Conservation (phyloP, 2,888 invertebrate species). For the Andrena praecox region DNA sequence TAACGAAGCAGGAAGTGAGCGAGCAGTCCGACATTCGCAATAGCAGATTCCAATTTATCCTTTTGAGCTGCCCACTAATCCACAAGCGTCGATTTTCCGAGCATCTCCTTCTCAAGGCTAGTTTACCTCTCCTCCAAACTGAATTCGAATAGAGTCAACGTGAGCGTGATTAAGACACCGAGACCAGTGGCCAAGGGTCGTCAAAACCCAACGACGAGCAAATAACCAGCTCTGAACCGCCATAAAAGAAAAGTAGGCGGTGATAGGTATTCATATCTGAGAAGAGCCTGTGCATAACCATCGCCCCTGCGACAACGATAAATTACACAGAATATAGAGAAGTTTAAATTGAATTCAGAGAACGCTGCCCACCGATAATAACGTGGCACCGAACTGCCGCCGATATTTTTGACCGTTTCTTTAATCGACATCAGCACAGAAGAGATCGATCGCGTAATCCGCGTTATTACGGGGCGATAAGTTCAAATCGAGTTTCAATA, state of each 20-base stretch:
- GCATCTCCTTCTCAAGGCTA: no score
- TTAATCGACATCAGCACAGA: not conserved
- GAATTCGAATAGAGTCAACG: slow-evolving; percentile 12
- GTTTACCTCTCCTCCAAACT: not conserved
- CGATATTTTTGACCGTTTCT: not conserved
- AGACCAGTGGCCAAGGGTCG: not conserved
- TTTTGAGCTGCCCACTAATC: no score
- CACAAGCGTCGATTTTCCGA: no score
- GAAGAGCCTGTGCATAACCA: not conserved
- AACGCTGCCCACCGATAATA: no score
- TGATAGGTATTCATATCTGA: slow-evolving; percentile 13
- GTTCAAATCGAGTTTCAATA: slow-evolving; percentile 55
- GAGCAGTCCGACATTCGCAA: no score
- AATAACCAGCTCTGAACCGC: slow-evolving; percentile 10
- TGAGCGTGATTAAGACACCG: slow-evolving; percentile 19
- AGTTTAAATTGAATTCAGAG: not conserved
- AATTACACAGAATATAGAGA: slow-evolving; percentile 1
- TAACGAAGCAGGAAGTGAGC: no score
- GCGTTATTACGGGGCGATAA: slow-evolving; percentile 23
- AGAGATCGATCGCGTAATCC: slow-evolving; percentile 3
- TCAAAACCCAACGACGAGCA: slow-evolving; percentile 17
- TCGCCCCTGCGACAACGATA: not conserved
- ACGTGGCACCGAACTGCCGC: not conserved
- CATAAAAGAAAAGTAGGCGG: slow-evolving; percentile 25
- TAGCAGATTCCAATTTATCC: no score